These are phyloP conservation scores for Pitangus sulphuratus DNA, from an alignment of 2,797 vertebrate species.

Conservation along the genomic window DNA sequence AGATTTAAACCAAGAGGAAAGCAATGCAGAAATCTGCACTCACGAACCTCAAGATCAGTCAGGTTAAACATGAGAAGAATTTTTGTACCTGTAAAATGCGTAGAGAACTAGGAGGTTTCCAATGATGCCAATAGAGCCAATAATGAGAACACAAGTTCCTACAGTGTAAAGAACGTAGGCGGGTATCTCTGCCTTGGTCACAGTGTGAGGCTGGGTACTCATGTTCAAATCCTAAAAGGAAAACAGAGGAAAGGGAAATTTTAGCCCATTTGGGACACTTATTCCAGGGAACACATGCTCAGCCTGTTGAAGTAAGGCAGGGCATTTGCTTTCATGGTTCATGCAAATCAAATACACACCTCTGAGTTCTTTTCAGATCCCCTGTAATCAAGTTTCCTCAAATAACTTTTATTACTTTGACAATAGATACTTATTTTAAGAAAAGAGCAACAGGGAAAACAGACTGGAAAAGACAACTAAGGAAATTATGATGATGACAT, in stretches of 20 bases:
- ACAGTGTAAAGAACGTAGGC: slow-evolving; percentile 55
- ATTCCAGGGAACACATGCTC: neutral
- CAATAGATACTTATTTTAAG: neutral
- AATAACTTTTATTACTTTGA: neutral
- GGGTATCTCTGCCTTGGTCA: slow-evolving; percentile 55
- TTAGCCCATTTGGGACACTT: neutral
- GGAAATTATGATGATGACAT: neutral
- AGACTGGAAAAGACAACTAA: neutral
- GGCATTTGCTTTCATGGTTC: fast-evolving
- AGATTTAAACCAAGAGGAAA: neutral
- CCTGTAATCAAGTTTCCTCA: neutral
- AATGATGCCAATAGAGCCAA: slow-evolving; percentile 66
- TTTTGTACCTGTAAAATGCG: slow-evolving; percentile 72
- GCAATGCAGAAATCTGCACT: neutral
- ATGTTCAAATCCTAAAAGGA: slow-evolving; percentile 48
- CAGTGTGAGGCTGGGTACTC: neutral
- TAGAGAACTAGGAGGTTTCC: slow-evolving; percentile 76
- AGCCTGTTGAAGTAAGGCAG: neutral
- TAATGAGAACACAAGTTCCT: slow-evolving; percentile 70
- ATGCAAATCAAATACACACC: neutral
- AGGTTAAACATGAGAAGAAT: neutral
- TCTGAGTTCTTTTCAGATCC: neutral
- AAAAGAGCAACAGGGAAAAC: neutral
- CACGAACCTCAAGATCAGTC: neutral
- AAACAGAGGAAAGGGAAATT: neutral